phyloP scores from a whole-genome alignment of 2,797 vertebrate species.

The Onychomys leucogaster region DNA sequence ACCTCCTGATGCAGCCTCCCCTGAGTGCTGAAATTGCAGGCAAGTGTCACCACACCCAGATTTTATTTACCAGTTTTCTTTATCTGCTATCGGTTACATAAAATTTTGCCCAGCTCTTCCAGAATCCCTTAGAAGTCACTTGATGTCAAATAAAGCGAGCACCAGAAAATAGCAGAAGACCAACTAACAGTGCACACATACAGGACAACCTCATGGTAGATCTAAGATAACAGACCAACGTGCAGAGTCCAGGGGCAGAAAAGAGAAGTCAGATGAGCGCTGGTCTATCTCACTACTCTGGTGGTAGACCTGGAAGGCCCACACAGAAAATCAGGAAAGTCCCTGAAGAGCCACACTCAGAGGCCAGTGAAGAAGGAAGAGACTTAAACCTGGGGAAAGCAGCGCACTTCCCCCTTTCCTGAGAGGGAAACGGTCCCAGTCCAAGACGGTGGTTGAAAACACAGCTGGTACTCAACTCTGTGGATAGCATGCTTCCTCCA shows the following conservation, averaged over 20 bases:
- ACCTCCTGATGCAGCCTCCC: neutral
- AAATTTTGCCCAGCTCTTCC: neutral
- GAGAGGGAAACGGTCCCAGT: too few relatives aligned
- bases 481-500: neutral
- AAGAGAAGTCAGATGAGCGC: neutral
- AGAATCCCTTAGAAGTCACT: neutral
- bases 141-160: neutral
- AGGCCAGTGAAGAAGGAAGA: neutral
- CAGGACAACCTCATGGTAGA: neutral
- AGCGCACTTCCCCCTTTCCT: neutral
- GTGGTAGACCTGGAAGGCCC: neutral
- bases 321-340: neutral
- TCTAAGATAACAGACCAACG: neutral
- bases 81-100: neutral
- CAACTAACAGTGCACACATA: neutral
- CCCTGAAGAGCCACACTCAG: neutral
- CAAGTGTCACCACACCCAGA: neutral
- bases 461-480: neutral
- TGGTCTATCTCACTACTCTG: neutral
- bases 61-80: neutral
- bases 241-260: neutral
- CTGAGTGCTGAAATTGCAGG: neutral
- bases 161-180: neutral
- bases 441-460: neutral
- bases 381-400: neutral